These are phyloP conservation scores for Clusia tigrina DNA, from an alignment of 2,888 invertebrate genomes.

Conservation along the genomic window DNA sequence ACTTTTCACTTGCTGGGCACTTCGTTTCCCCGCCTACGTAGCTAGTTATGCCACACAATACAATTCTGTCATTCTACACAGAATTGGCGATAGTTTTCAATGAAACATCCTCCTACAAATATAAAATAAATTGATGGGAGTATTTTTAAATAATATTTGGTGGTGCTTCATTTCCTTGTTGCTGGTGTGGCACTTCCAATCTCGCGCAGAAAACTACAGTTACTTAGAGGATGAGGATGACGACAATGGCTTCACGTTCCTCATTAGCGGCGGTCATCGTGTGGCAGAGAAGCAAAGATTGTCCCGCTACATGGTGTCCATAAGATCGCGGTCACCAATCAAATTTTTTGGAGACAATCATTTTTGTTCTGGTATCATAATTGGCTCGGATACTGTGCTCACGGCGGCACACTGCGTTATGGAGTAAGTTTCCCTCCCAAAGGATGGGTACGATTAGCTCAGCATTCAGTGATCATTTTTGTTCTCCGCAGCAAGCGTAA, in stretches of 20 bases:
- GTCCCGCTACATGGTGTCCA: conserved; percentile 36
- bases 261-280: neutral
- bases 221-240: too few relatives aligned
- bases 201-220: too few relatives aligned
- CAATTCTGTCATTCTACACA: too few relatives aligned
- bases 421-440: conserved; percentile 35
- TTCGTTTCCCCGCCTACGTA: too few relatives aligned
- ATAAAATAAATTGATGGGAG: too few relatives aligned
- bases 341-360: conserved; percentile 45
- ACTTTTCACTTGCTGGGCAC: too few relatives aligned
- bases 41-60: too few relatives aligned
- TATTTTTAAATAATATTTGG: too few relatives aligned
- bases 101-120: too few relatives aligned
- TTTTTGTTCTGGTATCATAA: conserved; percentile 41
- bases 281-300: neutral
- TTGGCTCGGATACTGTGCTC: conserved; percentile 34
- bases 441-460: neutral
- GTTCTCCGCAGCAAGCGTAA: conserved; percentile 22
- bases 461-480: neutral
- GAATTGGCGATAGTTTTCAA: too few relatives aligned
- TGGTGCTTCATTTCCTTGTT: too few relatives aligned
- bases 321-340: conserved; percentile 36
- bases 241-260: neutral
- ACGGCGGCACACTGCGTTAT: conserved; percentile 43
- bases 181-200: too few relatives aligned